Evolutionary conservation across 2,888 invertebrate genomes (phyloP).

Genomic region (Tanaodytes sp.): DNA sequence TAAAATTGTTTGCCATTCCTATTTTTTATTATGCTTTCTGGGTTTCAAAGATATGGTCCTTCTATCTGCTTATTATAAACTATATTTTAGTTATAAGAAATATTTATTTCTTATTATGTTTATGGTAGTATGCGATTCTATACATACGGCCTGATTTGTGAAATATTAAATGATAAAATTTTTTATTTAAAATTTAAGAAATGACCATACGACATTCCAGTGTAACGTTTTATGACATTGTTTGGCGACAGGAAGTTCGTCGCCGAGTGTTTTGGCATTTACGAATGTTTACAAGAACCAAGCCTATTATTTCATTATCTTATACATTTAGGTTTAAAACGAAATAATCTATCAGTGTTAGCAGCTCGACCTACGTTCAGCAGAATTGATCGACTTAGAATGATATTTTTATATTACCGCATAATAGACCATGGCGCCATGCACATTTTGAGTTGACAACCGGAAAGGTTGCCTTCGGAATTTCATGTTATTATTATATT

Average conservation of each 20-base stretch:
- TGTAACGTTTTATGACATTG: slow-evolving; percentile 16
- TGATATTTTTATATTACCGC: slow-evolving; percentile 16
- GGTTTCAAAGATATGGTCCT: too few species aligned
- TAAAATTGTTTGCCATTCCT: too few species aligned
- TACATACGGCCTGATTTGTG: too few species aligned
- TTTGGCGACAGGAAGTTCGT: slow-evolving; percentile 41
- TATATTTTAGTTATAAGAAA: too few species aligned
- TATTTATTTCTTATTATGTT: too few species aligned
- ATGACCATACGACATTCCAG: slow-evolving; percentile 13
- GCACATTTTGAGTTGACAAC: slow-evolving; percentile 9
- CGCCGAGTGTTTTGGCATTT: slow-evolving; percentile 25
- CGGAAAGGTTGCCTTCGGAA: background rate
- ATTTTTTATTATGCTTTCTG: too few species aligned
- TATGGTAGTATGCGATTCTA: too few species aligned
- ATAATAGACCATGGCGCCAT: slow-evolving; percentile 25
- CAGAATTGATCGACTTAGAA: slow-evolving; percentile 7
- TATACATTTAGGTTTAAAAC: slow-evolving; percentile 21
- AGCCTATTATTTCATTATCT: slow-evolving; percentile 38
- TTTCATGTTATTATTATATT: slow-evolving; percentile 10
- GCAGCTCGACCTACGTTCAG: slow-evolving; percentile 3
- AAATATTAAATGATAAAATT: too few species aligned
- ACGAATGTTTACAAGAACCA: slow-evolving; percentile 26
- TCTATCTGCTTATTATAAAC: too few species aligned
- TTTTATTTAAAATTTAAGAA: too few species aligned
- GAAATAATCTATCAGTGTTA: slow-evolving; percentile 35